Evolutionary conservation across 1,140 invertebrate species (phyloP).

Genomic region (Galleria mellonella): DNA sequence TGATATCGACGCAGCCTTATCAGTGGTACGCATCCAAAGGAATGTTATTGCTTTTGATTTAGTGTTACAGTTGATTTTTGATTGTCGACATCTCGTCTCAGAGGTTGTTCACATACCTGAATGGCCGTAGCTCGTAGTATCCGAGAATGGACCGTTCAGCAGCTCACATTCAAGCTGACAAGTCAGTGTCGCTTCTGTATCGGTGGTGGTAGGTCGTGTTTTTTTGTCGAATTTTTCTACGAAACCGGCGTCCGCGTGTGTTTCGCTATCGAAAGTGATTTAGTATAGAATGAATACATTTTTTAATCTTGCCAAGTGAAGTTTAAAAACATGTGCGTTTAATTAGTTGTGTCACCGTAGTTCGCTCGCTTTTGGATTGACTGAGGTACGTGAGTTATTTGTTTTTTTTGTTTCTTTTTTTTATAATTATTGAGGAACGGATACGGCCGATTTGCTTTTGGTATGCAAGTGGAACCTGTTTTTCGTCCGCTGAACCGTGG

Average conservation of each 20-base stretch:
- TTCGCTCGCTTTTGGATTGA: conserved; percentile 12
- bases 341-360: conserved; percentile 1
- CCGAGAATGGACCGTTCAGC: conserved; percentile 53
- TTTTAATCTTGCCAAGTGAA: conserved; percentile 39
- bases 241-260: conserved; percentile 40
- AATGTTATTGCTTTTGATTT: conserved; percentile 32
- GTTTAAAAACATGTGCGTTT: conserved; percentile 42
- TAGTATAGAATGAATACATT: conserved; percentile 32
- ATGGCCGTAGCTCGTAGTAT: conserved; percentile 63
- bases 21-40: conserved; percentile 21
- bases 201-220: conserved; percentile 14
- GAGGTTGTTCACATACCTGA: conserved; percentile 66
- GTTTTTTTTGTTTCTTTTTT: background rate
- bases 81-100: conserved; percentile 23
- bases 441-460: conserved; percentile 53
- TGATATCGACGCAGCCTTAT: conserved; percentile 71
- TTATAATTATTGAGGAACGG: conserved; percentile 41
- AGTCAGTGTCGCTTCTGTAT: conserved; percentile 38
- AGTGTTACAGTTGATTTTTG: conserved; percentile 34
- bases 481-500: conserved; percentile 60
- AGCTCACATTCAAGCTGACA: conserved; percentile 39
- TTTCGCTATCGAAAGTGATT: background rate
- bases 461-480: conserved; percentile 58
- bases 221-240: conserved; percentile 2
- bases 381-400: conserved; percentile 1